Percentiles rank a stretch among this genome's conserved stretches.
Conservation (phyloP, 2,888 invertebrate genomes). For the Stenodema calcarata region DNA sequence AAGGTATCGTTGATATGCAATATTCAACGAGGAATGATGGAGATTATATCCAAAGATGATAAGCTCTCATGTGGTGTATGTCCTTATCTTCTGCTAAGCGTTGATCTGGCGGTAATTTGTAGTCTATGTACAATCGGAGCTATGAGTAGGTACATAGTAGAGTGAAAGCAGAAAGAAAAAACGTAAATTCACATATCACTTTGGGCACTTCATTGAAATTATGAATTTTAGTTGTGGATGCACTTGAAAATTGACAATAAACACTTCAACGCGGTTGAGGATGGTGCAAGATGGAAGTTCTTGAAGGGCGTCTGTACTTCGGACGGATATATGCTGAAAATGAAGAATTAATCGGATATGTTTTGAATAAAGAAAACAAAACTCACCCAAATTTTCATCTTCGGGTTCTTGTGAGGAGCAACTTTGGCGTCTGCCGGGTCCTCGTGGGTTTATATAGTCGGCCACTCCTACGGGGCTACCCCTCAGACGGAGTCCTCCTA, state of each 20-base stretch:
- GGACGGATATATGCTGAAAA: background rate
- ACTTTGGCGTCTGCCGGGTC: background rate
- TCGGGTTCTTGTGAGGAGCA: background rate
- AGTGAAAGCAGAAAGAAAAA: no score
- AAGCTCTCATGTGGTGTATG: background rate
- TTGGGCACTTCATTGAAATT: no score
- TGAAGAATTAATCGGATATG: background rate
- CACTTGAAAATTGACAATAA: background rate
- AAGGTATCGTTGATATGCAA: background rate
- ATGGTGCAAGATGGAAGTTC: background rate
- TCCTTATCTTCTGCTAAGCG: background rate
- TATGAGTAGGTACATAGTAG: no score
- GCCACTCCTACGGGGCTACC: constrained; percentile 9
- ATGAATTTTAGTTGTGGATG: background rate
- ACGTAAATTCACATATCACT: no score
- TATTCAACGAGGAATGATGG: background rate
- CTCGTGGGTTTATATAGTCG: background rate
- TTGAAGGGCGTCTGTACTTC: background rate
- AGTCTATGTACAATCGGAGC: no score
- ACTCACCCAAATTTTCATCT: constrained; percentile 32
- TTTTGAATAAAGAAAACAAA: background rate
- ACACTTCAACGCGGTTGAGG: background rate
- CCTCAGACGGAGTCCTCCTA: background rate
- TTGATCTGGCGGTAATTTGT: no score
- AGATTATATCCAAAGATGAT: background rate